Evolutionary conservation across 2,797 vertebrate genomes (phyloP).

Genomic region (Trichosurus vulpecula): DNA sequence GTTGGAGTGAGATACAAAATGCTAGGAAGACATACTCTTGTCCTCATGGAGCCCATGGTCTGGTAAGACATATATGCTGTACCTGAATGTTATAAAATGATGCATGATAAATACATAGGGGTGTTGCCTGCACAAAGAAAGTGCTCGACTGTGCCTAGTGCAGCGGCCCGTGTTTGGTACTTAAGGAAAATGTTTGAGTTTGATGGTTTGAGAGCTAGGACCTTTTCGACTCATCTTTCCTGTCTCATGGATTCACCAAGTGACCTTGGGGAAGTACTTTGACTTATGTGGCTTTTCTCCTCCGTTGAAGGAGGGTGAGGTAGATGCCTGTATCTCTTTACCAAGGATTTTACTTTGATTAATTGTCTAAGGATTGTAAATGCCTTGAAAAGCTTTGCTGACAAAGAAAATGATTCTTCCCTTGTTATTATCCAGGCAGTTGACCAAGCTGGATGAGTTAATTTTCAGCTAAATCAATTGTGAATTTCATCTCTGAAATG

Average conservation of each 20-base stretch:
- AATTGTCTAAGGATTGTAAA: background rate
- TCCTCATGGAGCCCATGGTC: background rate
- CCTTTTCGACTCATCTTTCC: background rate
- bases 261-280: background rate
- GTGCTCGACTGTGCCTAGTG: background rate
- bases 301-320: background rate
- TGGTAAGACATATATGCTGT: background rate
- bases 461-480: background rate
- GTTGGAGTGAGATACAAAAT: background rate
- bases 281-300: background rate
- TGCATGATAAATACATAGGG: background rate
- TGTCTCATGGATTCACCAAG: background rate
- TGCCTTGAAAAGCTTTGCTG: slow-evolving; percentile 6
- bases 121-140: background rate
- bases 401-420: background rate
- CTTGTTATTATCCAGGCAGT: background rate
- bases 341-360: background rate
- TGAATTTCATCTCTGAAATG: background rate
- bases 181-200: background rate
- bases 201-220: background rate
- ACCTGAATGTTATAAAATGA: background rate
- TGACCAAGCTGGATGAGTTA: background rate
- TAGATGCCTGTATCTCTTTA: background rate
- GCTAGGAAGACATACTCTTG: background rate
- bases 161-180: background rate